Conservation (phyloP, 92 coral and sea anemone species). For the Epizoanthus rinbou region DNA sequence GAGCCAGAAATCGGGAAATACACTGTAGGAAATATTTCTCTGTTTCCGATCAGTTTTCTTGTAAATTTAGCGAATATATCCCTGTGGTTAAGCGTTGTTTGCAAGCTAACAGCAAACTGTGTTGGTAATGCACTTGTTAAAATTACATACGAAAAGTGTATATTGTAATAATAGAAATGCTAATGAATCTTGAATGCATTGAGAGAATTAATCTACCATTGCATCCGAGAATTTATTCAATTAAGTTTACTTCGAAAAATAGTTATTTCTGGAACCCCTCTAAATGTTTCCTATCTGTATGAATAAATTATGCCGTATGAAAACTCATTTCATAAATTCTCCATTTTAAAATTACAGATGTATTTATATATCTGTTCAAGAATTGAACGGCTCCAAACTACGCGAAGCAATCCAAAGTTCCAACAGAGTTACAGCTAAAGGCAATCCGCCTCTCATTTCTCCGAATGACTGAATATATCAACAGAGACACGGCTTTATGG, state of each 20-base stretch:
- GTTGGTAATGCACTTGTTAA: background rate
- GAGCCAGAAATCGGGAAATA: background rate
- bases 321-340: background rate
- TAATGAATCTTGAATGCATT: background rate
- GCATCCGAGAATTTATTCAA: slow-evolving; percentile 1
- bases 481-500: no score
- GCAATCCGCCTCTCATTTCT: no score
- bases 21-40: background rate
- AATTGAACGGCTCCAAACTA: no score
- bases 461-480: no score
- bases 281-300: slow-evolving; percentile 21
- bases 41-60: background rate
- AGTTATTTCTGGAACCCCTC: slow-evolving; percentile 9
- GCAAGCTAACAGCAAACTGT: background rate
- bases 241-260: background rate
- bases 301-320: background rate
- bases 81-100: background rate
- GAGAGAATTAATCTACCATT: background rate
- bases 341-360: no score
- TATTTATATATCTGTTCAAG: no score
- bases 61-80: no score
- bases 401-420: no score
- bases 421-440: no score
- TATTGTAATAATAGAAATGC: background rate
- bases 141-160: background rate